phyloP scores from a whole-genome alignment of 1,140 invertebrate species.

The Diorhabda elongata region DNA sequence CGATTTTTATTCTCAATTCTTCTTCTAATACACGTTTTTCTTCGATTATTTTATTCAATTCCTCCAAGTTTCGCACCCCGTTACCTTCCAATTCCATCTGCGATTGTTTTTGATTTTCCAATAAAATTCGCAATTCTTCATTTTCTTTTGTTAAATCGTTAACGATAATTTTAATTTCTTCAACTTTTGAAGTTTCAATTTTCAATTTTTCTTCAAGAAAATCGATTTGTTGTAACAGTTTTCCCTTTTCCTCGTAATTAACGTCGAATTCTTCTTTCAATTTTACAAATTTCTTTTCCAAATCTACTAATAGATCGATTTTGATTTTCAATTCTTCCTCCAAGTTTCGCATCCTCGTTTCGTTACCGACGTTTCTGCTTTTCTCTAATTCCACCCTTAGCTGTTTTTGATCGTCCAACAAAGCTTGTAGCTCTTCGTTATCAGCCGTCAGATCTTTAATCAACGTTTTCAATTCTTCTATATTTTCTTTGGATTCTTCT shows the following conservation, averaged over 20 bases:
- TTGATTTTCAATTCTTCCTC: neutral
- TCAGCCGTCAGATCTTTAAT: slow-evolving; percentile 61
- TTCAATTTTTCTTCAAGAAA: neutral
- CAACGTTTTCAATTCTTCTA: slow-evolving; percentile 52
- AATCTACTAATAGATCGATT: neutral
- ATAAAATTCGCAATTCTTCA: neutral
- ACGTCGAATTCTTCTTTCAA: slow-evolving; percentile 27
- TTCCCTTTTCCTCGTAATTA: neutral
- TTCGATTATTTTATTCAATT: neutral
- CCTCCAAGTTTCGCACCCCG: too few species aligned
- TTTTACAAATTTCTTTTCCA: slow-evolving; percentile 17
- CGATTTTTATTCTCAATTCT: slow-evolving; percentile 1
- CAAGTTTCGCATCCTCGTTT: neutral
- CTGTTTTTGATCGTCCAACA: slow-evolving; percentile 57
- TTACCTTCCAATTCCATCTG: too few species aligned
- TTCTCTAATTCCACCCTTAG: slow-evolving; percentile 39
- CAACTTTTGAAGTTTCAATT: slow-evolving; percentile 30
- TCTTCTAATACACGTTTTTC: slow-evolving; percentile 7
- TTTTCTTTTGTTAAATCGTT: too few species aligned
- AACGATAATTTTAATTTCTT: too few species aligned
- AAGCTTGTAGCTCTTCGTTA: slow-evolving; percentile 66
- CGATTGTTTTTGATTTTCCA: slow-evolving; percentile 35
- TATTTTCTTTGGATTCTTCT: slow-evolving; percentile 28
- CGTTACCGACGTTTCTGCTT: slow-evolving; percentile 20
- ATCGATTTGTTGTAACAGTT: too few species aligned